A percentile compares a stretch with the other conserved stretches of the same genome.
Conservation (phyloP, 2,797 vertebrate genomes). For the Hyperoplus lanceolatus region DNA sequence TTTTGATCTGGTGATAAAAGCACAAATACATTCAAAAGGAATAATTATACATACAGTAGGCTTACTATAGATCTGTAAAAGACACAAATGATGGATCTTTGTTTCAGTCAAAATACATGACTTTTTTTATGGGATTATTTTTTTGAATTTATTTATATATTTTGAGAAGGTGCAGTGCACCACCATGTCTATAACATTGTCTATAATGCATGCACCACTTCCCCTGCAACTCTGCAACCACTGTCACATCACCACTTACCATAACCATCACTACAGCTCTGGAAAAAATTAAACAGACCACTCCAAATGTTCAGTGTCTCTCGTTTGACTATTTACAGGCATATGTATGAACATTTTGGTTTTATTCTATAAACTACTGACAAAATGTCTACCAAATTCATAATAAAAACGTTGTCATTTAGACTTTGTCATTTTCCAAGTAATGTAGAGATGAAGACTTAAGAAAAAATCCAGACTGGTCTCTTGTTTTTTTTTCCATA, state of each 20-base stretch:
- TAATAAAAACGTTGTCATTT: too few species aligned
- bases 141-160: neutral
- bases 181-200: conserved; percentile 1
- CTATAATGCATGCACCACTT: conserved; percentile 10
- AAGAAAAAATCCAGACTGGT: too few species aligned
- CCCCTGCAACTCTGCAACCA: conserved; percentile 12
- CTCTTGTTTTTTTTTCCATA: too few species aligned
- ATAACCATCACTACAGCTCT: conserved; percentile 3
- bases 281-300: too few species aligned
- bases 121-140: neutral
- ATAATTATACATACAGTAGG: neutral
- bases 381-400: too few species aligned
- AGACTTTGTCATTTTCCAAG: too few species aligned
- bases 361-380: too few species aligned
- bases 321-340: too few species aligned
- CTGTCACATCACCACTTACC: conserved; percentile 47
- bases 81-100: neutral
- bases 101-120: conserved; percentile 10
- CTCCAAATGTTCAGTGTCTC: too few species aligned
- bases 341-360: too few species aligned
- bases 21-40: neutral
- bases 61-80: neutral
- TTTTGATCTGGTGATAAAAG: neutral
- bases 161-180: conserved; percentile 29
- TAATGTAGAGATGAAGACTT: too few species aligned